Evolutionary conservation across 2,888 invertebrate species (phyloP).

Genomic region (Sclerodermus sp.): DNA sequence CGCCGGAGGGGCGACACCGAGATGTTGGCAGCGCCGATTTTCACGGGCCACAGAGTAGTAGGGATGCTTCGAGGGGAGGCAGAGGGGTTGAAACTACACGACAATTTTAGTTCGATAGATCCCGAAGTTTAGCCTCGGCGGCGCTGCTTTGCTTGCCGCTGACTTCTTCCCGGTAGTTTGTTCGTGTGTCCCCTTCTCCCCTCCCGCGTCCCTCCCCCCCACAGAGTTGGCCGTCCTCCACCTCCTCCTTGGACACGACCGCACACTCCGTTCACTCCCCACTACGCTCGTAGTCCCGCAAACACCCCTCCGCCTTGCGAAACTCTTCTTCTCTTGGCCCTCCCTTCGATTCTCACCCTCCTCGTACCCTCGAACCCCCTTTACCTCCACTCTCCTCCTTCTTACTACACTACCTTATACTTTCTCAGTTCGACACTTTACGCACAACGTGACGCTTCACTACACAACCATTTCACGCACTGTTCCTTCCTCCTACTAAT

Average conservation of each 20-base stretch:
- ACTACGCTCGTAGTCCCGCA: conserved; percentile 7
- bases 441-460: conserved; percentile 42
- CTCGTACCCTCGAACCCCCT: conserved; percentile 38
- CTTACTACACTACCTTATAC: no score
- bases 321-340: conserved; percentile 14
- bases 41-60: conserved; percentile 16
- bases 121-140: conserved; percentile 53
- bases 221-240: conserved; percentile 26
- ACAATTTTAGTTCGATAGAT: conserved; percentile 58
- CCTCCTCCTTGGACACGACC: conserved; percentile 30
- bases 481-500: conserved; percentile 4
- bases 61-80: conserved; percentile 16
- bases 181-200: conserved; percentile 41
- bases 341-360: conserved; percentile 56
- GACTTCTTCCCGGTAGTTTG: conserved; percentile 57
- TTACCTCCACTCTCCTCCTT: conserved; percentile 60
- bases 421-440: conserved; percentile 27
- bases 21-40: conserved; percentile 28
- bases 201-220: conserved; percentile 20
- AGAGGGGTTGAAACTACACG: conserved; percentile 50
- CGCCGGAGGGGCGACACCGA: conserved; percentile 30
- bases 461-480: conserved; percentile 22
- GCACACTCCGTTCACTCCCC: conserved; percentile 32
- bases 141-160: conserved; percentile 54
- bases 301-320: no score